A percentile compares a stretch with the other conserved stretches of the same genome.
These are phyloP conservation scores for Aphrophora alni DNA, from an alignment of 2,888 invertebrate species.

Conservation along the genomic window DNA sequence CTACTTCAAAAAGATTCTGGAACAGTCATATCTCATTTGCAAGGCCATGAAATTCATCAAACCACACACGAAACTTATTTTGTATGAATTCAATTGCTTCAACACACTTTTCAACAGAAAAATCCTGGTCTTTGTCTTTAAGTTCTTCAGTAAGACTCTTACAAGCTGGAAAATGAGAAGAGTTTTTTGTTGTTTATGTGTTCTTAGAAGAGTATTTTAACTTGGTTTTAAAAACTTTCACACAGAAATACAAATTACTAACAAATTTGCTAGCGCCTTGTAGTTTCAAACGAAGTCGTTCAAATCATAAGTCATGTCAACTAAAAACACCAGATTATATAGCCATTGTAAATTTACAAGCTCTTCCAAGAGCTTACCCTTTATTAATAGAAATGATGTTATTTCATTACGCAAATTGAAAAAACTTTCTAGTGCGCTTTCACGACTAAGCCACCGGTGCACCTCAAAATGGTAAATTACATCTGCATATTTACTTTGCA, in stretches of 20 bases:
- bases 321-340: neutral
- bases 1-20: neutral
- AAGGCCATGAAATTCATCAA: constrained; percentile 12
- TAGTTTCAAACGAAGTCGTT: neutral
- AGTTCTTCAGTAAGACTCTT: constrained; percentile 19
- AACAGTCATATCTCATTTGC: neutral
- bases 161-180: constrained; percentile 14
- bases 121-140: neutral
- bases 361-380: neutral
- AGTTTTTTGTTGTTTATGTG: neutral
- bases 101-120: neutral
- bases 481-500: neutral
- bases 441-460: neutral
- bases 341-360: neutral
- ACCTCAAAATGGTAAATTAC: neutral
- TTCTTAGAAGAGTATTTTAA: constrained; percentile 10
- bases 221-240: constrained; percentile 7
- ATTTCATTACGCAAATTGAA: neutral
- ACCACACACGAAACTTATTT: neutral
- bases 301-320: neutral
- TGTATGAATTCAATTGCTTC: constrained; percentile 14
- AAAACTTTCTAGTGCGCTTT: neutral
- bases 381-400: neutral
- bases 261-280: neutral
- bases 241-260: neutral